These are phyloP conservation scores for Uropsilus gracilis DNA, from an alignment of 2,113 vertebrate genomes.

Conservation along the genomic window DNA sequence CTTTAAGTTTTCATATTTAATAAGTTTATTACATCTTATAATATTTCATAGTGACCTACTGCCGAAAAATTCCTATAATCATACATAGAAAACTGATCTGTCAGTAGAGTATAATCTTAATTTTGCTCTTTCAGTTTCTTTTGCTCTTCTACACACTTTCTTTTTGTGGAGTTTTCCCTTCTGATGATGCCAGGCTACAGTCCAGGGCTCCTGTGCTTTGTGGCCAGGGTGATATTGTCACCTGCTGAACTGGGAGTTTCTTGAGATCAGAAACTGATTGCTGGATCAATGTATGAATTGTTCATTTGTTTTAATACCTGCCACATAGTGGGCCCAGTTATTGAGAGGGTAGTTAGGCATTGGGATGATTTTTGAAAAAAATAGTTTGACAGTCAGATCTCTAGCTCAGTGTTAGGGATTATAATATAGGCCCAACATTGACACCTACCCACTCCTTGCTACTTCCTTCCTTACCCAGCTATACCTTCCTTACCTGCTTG, in stretches of 20 bases:
- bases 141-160: not conserved
- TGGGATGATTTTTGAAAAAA: slow-evolving; percentile 9
- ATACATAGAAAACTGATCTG: slow-evolving; percentile 45
- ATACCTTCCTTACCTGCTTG: not conserved
- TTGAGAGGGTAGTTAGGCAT: not conserved
- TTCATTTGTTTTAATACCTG: not conserved
- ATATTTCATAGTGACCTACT: slow-evolving; percentile 68
- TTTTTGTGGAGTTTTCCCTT: not conserved
- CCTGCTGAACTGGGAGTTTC: not conserved
- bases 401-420: not conserved
- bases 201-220: not conserved
- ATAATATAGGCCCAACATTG: not conserved
- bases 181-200: not conserved
- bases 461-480: not conserved
- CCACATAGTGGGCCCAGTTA: not conserved
- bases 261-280: slow-evolving; percentile 4
- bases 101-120: slow-evolving; percentile 64
- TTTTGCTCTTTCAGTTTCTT: slow-evolving; percentile 52
- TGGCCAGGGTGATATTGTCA: not conserved
- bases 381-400: not conserved
- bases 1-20: slow-evolving; percentile 58
- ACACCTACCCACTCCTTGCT: not conserved
- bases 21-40: slow-evolving; percentile 17
- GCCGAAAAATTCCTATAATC: slow-evolving; percentile 70
- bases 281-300: slow-evolving; percentile 1